phyloP scores from a whole-genome alignment of 30 jellyfish, hydroid and myxozoan species.

The Pelagia noctiluca region DNA sequence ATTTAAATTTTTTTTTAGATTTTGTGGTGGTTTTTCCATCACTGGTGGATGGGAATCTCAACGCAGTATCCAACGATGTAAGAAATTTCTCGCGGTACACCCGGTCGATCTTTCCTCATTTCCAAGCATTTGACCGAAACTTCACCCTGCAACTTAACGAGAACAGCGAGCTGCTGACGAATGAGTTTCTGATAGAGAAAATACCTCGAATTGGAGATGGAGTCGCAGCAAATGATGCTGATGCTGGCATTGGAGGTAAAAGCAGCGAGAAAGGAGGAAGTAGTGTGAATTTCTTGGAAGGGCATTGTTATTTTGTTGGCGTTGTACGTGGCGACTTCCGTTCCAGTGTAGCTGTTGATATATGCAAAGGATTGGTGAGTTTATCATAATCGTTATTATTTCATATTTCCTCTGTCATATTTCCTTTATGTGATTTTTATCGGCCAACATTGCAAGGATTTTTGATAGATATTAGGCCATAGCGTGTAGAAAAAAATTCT shows the following conservation, averaged over 20 bases:
- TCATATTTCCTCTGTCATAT: too few species aligned
- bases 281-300: neutral
- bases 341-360: constrained; percentile 65
- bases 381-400: too few species aligned
- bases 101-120: constrained; percentile 46
- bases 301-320: constrained; percentile 57
- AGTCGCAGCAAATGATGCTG: neutral
- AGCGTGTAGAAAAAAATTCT: too few species aligned
- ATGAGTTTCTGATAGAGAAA: constrained; percentile 38
- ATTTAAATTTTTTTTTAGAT: constrained; percentile 11
- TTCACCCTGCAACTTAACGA: constrained; percentile 56
- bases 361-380: constrained; percentile 71
- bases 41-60: constrained; percentile 31
- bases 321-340: constrained; percentile 17
- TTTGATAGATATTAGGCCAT: too few species aligned
- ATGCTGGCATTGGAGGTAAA: neutral
- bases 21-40: constrained; percentile 49
- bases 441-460: too few species aligned
- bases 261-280: neutral
- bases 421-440: too few species aligned
- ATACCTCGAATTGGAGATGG: neutral
- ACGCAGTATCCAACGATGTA: constrained; percentile 18
- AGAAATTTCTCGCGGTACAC: constrained; percentile 5
- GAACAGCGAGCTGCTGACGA: constrained; percentile 27
- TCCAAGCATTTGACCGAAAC: constrained; percentile 64